phyloP scores from a whole-genome alignment of 2,888 invertebrate genomes.

The Heliconius sara region DNA sequence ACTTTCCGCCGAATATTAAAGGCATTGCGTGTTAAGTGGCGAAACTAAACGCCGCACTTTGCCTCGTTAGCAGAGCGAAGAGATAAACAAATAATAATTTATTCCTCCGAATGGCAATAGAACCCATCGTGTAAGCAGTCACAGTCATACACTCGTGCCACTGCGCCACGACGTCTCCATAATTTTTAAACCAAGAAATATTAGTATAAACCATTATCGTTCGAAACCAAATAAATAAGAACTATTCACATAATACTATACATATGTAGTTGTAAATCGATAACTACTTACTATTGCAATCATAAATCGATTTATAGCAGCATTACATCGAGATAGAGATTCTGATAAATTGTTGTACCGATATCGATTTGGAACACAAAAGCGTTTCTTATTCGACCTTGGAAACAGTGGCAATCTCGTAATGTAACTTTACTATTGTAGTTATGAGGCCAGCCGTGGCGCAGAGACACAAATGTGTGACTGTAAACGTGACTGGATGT shows the following conservation, averaged over 20 bases:
- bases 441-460: too few relatives aligned
- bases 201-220: too few relatives aligned
- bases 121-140: neutral
- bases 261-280: neutral
- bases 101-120: neutral
- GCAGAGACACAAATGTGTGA: too few relatives aligned
- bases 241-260: neutral
- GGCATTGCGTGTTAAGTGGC: neutral
- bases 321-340: neutral
- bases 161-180: too few relatives aligned
- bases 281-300: neutral
- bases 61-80: neutral
- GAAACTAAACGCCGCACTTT: neutral
- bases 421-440: conserved; percentile 12
- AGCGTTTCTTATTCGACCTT: conserved; percentile 17
- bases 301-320: neutral
- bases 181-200: too few relatives aligned
- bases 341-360: conserved; percentile 4
- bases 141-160: too few relatives aligned
- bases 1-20: neutral
- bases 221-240: neutral
- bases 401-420: conserved; percentile 7
- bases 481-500: too few relatives aligned
- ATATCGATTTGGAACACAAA: conserved; percentile 6
- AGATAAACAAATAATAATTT: neutral